Base-by-base conservation (phyloP, 1,140 invertebrate species). In the Drosophila ficusphila region DNA sequence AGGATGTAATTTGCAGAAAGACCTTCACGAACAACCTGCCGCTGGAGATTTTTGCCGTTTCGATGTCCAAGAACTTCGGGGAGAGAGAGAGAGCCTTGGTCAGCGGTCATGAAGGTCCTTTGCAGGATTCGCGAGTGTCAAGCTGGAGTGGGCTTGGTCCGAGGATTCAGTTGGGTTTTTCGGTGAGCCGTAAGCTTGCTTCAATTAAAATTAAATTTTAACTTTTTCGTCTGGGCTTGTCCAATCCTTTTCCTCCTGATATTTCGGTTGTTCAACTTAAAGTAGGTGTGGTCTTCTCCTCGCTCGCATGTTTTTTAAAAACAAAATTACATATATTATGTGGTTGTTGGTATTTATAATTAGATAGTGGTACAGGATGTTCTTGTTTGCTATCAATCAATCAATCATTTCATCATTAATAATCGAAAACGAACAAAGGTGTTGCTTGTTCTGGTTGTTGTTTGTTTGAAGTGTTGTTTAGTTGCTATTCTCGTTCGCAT, bases 261-360 rank as follows among this genome's bases (percentile, higher is more conserved):
- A 8, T 69, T 62, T 61, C 53, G 58, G 54, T 51, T 58, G 38
- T 81, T 76, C 85, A 89, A 88, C 88, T 82, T 65, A 85, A 90
- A 75, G 49, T 88, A 72, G 79, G 61, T 71, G 29, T 62, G 21
- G 12, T 71, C 36, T 34, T 46, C 65, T 76, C 62, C 60, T 46
- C 52, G 48, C 61, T 86, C 60, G 62, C 72, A 83, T 90, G 89
- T 90, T 90, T 90, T 90, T 90, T 85, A 89, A 90, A 90, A 90
- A 90, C 89, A 90, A 89, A 88, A 88, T 88, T 88, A 82, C 81
- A 76, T 86, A 81, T 86, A 79, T 81, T 82, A 86, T 88, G 82
- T 81, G 64, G 72, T 75, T 70, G 56, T 76, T 60, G 69, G 70
- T 76, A 47, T 81, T 78, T 89, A 88, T 88, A 88, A 88, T 88